These are phyloP conservation scores for Homalodisca vitripennis DNA, from an alignment of 1,140 invertebrate genomes.

Conservation along the genomic window DNA sequence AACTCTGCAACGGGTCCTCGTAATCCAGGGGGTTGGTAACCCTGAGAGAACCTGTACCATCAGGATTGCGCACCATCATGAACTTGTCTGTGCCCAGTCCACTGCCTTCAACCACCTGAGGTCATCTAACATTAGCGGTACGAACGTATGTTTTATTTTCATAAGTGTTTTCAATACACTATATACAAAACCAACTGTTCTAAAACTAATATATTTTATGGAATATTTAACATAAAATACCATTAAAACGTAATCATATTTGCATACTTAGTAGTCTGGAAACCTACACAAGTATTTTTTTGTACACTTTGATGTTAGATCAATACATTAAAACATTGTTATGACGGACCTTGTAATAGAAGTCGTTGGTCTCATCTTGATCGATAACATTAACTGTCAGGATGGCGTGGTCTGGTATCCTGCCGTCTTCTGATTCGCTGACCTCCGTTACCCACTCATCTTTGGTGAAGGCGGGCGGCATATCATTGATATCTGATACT, in stretches of 20 bases:
- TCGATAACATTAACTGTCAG: conserved; percentile 92
- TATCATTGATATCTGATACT: conserved; percentile 92
- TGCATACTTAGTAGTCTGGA: too few species aligned
- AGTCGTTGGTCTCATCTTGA: conserved; percentile 94
- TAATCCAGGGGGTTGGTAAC: conserved; percentile 91
- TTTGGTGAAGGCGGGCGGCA: conserved; percentile 93
- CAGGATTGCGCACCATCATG: conserved; percentile 93
- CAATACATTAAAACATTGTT: conserved; percentile 76
- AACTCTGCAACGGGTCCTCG: conserved; percentile 86
- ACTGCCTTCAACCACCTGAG: conserved; percentile 82
- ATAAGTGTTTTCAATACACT: too few species aligned
- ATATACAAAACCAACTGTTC: too few species aligned
- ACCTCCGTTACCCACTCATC: conserved; percentile 95
- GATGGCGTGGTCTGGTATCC: conserved; percentile 61
- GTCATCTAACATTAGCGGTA: too few species aligned
- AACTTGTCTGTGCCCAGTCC: conserved; percentile 94
- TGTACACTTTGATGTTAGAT: too few species aligned
- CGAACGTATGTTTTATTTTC: too few species aligned
- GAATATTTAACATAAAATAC: too few species aligned
- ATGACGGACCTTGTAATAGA: conserved; percentile 80
- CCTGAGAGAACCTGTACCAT: conserved; percentile 90
- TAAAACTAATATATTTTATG: too few species aligned
- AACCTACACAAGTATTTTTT: too few species aligned
- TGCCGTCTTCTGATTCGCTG: conserved; percentile 83
- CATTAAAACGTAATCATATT: too few species aligned